These are phyloP conservation scores for Pheosia gnoma DNA, from an alignment of 2,888 invertebrate species.

Conservation along the genomic window DNA sequence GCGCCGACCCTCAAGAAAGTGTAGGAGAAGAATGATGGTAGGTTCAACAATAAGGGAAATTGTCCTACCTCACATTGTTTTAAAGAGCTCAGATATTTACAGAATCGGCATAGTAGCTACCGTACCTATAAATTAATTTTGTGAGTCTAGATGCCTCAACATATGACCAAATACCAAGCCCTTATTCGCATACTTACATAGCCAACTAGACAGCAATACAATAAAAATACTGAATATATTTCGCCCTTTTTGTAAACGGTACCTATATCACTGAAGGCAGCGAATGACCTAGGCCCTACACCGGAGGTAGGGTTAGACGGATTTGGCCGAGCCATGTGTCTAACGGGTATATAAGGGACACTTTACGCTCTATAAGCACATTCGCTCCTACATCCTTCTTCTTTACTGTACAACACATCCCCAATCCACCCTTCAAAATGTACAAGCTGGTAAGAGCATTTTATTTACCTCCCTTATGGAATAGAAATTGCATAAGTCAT, in stretches of 20 bases:
- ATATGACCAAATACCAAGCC: too few relatives aligned
- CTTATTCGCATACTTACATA: too few relatives aligned
- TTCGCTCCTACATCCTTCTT: constrained; percentile 69
- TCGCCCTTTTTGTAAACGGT: constrained; percentile 55
- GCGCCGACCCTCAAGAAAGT: too few relatives aligned
- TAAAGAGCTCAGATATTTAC: too few relatives aligned
- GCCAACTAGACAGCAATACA: too few relatives aligned
- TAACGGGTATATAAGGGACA: constrained; percentile 74
- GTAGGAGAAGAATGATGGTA: too few relatives aligned
- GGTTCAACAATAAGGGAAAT: too few relatives aligned
- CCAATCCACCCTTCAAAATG: constrained; percentile 75
- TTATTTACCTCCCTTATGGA: neutral
- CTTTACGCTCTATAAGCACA: constrained; percentile 63
- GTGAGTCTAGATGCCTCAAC: too few relatives aligned
- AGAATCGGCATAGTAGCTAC: too few relatives aligned
- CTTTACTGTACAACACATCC: constrained; percentile 57
- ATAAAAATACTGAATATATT: neutral
- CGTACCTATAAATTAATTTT: too few relatives aligned
- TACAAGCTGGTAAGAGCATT: constrained; percentile 84
- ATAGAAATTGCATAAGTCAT: too few relatives aligned
- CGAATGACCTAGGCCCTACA: constrained; percentile 72
- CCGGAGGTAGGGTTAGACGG: constrained; percentile 73
- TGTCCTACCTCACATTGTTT: too few relatives aligned
- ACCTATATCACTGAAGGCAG: constrained; percentile 54
- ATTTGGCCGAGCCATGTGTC: constrained; percentile 72